Base-by-base conservation (phyloP, 2,113 vertebrate species). In the Neotoma lepida region DNA sequence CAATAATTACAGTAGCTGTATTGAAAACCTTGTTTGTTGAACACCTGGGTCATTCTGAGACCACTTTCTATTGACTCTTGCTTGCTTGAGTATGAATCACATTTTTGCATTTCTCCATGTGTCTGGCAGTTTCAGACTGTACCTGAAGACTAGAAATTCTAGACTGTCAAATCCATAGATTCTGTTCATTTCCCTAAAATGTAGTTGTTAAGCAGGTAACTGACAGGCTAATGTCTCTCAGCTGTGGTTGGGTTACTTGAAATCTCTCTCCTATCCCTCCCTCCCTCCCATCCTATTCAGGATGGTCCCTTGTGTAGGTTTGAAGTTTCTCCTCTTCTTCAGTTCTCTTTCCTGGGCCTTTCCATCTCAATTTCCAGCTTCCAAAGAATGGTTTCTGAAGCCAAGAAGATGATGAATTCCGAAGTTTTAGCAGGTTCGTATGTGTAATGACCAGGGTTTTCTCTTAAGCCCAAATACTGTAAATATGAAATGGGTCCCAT, bases 1-100 rank as follows among this genome's bases (percentile, higher is more conserved):
- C 30, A 80, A 71, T 56, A 81, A 91, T 71, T 78, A n/a, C 46
- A 70, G 58, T 68, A 66, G 30, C 35, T 86, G 6, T 5, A 64
- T 93, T 93, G 35, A 93, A 86, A 91, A 71, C 46, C 1, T 86
- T 66, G 6, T 49, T 63, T 87, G 44, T 20, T 41, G 70, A 94
- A 35, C 2, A 54, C 28, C 17, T 85, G 56, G 9, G 8, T 90
- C 56, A 85, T 68, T 88, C 77, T 58, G 44, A 95, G 28, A 78
- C 39, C 28, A 56, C 17, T 44, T 56, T 88, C 58, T 30, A 39
- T 14, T 88, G 35, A 93, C 66, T 28, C 49, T 86, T 76, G 28
- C 39, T 93, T 86, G 9, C 24, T 77, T 64, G 26, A 44, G 4
- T 88, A 44, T 63, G 24, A 82, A 44, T 74, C 10, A 28, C 49